Conservation (phyloP, 2,797 vertebrate species). For the Propithecus perrieri region DNA sequence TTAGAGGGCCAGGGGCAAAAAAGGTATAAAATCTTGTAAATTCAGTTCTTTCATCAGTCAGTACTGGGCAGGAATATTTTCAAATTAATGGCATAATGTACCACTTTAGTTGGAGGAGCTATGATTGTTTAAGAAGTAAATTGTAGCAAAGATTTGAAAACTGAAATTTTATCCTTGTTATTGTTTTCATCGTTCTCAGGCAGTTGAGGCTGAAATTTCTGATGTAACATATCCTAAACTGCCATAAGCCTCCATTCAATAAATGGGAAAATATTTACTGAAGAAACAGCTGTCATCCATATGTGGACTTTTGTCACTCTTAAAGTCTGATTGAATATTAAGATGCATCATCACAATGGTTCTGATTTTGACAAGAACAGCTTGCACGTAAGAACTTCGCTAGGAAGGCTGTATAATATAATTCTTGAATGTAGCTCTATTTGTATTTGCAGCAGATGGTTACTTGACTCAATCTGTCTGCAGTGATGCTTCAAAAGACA, state of each 20-base stretch:
- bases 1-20: background rate
- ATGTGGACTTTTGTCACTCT: slow-evolving; percentile 90
- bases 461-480: slow-evolving; percentile 83
- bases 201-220: slow-evolving; percentile 75
- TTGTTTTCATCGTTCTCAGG: slow-evolving; percentile 58
- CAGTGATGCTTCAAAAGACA: slow-evolving; percentile 80
- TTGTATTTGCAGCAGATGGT: slow-evolving; percentile 87
- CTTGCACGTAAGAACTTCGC: slow-evolving; percentile 85
- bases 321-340: slow-evolving; percentile 88
- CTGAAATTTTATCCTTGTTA: slow-evolving; percentile 38
- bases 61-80: background rate
- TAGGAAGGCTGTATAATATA: slow-evolving; percentile 82
- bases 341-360: slow-evolving; percentile 86
- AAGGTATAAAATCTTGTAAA: background rate
- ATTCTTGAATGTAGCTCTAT: slow-evolving; percentile 81
- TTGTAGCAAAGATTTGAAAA: slow-evolving; percentile 53
- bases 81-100: background rate
- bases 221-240: slow-evolving; percentile 77
- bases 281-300: slow-evolving; percentile 89
- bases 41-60: background rate
- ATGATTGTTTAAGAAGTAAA: slow-evolving; percentile 47
- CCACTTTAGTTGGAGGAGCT: background rate
- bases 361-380: slow-evolving; percentile 88
- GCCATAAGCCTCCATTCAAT: slow-evolving; percentile 84
- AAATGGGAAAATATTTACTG: slow-evolving; percentile 89